A percentile compares a stretch with the other conserved stretches of the same genome.
These are phyloP conservation scores for Natator depressus DNA, from an alignment of 2,113 vertebrate genomes.

Conservation along the genomic window DNA sequence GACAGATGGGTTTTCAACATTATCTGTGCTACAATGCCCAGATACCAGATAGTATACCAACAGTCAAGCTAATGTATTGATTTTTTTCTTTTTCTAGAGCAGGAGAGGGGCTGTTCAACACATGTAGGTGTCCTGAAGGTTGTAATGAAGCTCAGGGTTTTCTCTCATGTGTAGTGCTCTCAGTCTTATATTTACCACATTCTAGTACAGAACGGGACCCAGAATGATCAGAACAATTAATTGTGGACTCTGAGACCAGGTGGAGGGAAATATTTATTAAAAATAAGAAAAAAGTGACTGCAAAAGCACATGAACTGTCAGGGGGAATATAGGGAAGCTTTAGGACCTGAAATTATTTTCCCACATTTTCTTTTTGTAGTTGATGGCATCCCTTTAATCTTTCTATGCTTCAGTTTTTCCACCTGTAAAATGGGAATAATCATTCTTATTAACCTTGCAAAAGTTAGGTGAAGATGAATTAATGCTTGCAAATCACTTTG, in stretches of 20 bases:
- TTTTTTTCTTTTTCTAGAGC: neutral
- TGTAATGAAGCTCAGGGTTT: neutral
- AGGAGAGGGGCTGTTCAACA: neutral
- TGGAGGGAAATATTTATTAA: neutral
- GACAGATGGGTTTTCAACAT: constrained; percentile 39
- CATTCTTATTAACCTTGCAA: neutral
- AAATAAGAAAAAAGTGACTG: neutral
- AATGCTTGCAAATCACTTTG: neutral
- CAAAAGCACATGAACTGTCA: neutral
- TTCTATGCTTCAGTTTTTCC: neutral
- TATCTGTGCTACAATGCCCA: constrained; percentile 34
- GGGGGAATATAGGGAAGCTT: neutral
- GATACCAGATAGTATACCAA: constrained; percentile 59
- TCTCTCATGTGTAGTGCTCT: neutral
- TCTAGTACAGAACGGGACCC: neutral
- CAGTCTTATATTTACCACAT: neutral
- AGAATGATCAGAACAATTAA: neutral
- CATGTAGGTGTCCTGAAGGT: neutral
- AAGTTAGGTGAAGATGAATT: accelerated
- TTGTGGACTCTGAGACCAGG: neutral
- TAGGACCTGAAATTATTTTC: neutral
- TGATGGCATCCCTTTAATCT: neutral
- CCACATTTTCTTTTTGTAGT: neutral
- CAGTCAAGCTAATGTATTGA: constrained; percentile 36
- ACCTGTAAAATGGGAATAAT: accelerated